Percentiles rank a stretch among this genome's conserved stretches.
Evolutionary conservation across 2,888 invertebrate genomes (phyloP).

Genomic region (Ectropis crepuscularia): DNA sequence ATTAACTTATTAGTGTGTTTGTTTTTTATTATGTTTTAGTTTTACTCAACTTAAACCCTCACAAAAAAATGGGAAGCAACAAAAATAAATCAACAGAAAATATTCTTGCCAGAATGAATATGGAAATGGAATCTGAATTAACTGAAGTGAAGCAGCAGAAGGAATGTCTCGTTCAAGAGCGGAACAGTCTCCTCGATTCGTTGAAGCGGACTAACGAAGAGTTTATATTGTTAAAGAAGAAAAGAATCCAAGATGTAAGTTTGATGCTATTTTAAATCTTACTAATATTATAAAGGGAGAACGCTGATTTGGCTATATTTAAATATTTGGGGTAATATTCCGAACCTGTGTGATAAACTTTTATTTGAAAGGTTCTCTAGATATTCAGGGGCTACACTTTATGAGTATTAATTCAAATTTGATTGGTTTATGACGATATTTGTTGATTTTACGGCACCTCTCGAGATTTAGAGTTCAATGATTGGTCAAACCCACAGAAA

Average conservation of each 20-base stretch:
- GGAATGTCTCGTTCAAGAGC: conserved; percentile 80
- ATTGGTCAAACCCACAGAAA: no score
- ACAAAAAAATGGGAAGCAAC: conserved; percentile 64
- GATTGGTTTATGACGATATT: no score
- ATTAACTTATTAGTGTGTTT: background rate
- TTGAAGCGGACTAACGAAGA: conserved; percentile 90
- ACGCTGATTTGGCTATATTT: no score
- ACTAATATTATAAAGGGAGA: no score
- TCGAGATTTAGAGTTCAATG: no score
- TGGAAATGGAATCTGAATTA: conserved; percentile 76
- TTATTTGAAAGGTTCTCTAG: no score
- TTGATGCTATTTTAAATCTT: conserved; percentile 1
- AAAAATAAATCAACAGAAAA: conserved; percentile 74
- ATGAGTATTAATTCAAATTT: no score
- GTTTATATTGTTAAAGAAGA: conserved; percentile 90
- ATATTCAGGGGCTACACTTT: no score
- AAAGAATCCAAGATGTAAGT: conserved; percentile 92
- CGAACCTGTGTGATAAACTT: no score
- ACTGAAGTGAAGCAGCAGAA: conserved; percentile 74
- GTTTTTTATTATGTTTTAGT: conserved; percentile 49
- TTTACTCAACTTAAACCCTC: conserved; percentile 69
- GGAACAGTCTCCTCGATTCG: conserved; percentile 86
- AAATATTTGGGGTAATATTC: no score
- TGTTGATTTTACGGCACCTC: no score
- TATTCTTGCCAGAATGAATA: conserved; percentile 67